A percentile compares a stretch with the other conserved stretches of the same genome.
phyloP scores from a whole-genome alignment of 2,797 vertebrate species.

The Esox masquinongy region DNA sequence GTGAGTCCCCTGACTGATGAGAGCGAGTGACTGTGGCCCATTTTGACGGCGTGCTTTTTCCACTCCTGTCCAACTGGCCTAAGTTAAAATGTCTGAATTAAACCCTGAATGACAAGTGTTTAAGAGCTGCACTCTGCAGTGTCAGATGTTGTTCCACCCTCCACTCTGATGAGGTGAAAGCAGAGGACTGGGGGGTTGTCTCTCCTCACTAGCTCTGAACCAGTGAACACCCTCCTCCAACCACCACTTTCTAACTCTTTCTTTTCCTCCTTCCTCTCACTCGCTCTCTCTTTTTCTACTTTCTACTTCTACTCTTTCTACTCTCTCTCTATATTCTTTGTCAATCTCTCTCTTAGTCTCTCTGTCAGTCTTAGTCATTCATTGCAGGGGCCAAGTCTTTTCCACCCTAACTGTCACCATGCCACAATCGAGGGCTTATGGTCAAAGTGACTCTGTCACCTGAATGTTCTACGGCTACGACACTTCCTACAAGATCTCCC shows the following conservation, averaged over 20 bases:
- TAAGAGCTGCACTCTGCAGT: slow-evolving; percentile 29
- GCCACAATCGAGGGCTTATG: background rate
- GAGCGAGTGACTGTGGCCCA: background rate
- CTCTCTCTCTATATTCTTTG: no score
- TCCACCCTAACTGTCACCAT: slow-evolving; percentile 28
- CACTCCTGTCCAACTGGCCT: slow-evolving; percentile 33
- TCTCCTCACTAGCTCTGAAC: background rate
- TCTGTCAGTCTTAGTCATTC: background rate
- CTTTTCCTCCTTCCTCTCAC: background rate
- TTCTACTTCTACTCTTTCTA: background rate
- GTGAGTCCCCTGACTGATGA: background rate
- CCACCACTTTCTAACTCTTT: background rate
- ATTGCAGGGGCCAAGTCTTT: background rate
- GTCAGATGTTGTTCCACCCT: slow-evolving; percentile 45
- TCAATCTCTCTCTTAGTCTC: background rate
- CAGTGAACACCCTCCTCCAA: background rate
- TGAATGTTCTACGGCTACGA: background rate
- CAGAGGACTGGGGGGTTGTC: background rate
- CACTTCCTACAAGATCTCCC: background rate
- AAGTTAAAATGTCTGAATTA: slow-evolving; percentile 48
- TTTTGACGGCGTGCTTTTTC: slow-evolving; percentile 13
- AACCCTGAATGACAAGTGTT: slow-evolving; percentile 45
- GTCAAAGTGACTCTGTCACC: slow-evolving; percentile 5
- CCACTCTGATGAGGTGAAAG: slow-evolving; percentile 16
- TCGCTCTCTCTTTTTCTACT: background rate